A percentile compares a stretch with the other conserved stretches of the same genome.
phyloP scores from a whole-genome alignment of 92 coral and sea anemone species.

The Umimayanthus kanabou region DNA sequence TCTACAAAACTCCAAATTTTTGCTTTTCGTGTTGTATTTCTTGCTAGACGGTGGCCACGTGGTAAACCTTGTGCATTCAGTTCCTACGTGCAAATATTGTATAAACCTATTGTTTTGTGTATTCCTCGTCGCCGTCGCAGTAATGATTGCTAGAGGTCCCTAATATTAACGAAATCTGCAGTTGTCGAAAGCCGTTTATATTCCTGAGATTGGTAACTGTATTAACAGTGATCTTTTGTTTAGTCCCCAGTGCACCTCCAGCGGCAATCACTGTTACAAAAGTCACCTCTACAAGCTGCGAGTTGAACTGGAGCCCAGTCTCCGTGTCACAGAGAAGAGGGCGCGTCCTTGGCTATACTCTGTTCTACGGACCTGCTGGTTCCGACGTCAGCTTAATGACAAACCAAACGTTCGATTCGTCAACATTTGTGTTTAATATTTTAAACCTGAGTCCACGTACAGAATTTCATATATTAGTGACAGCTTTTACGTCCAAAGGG shows the following conservation, averaged over 20 bases:
- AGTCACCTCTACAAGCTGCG: conserved; percentile 1
- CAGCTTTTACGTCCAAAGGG: conserved; percentile 15
- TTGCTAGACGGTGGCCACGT: too few species aligned
- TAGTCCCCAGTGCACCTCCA: conserved; percentile 18
- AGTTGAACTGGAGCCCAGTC: not conserved
- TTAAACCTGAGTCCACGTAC: not conserved
- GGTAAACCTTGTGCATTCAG: too few species aligned
- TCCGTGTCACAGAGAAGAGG: not conserved
- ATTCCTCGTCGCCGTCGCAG: too few species aligned
- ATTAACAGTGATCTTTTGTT: not conserved
- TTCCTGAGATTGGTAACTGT: not conserved
- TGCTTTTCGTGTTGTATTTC: too few species aligned
- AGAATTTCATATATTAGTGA: not conserved
- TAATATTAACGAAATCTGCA: too few species aligned
- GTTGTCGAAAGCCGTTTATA: not conserved
- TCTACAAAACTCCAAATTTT: too few species aligned
- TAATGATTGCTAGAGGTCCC: too few species aligned
- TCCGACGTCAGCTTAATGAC: not conserved
- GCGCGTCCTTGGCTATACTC: not conserved
- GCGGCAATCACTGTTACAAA: not conserved
- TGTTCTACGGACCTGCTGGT: conserved; percentile 18
- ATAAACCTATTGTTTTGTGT: too few species aligned
- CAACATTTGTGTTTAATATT: not conserved
- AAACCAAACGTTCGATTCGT: not conserved
- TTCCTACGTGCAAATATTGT: too few species aligned